phyloP scores from a whole-genome alignment of 1,140 invertebrate species.

The Parasteatoda tepidariorum region DNA sequence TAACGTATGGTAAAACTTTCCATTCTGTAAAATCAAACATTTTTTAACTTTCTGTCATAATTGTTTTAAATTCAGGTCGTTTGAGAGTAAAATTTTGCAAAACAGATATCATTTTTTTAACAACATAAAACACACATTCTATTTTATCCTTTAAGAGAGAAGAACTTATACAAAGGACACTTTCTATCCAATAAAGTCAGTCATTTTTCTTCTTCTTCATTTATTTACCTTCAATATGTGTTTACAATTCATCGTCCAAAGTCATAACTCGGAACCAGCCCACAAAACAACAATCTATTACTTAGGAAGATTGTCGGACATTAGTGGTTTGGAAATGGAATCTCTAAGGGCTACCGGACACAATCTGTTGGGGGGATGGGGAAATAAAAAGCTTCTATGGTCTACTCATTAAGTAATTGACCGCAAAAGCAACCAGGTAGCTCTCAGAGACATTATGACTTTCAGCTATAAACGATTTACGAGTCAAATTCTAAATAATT shows the following conservation, averaged over 20 bases:
- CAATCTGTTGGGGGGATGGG: conserved; percentile 27
- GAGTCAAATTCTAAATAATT: conserved; percentile 31
- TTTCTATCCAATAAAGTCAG: too few species aligned
- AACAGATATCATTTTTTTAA: too few species aligned
- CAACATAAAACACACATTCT: too few species aligned
- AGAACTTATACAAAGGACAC: too few species aligned
- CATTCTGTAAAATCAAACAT: too few species aligned
- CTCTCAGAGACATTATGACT: background rate
- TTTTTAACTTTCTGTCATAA: too few species aligned
- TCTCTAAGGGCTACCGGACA: conserved; percentile 5
- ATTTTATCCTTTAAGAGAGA: too few species aligned
- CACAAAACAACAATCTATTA: background rate
- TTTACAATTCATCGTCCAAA: background rate
- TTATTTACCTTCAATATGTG: background rate
- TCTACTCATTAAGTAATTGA: conserved; percentile 46
- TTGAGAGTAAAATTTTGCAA: too few species aligned
- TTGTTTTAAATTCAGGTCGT: too few species aligned
- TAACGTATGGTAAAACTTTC: too few species aligned
- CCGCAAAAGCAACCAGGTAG: conserved; percentile 1
- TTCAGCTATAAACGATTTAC: conserved; percentile 21
- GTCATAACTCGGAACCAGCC: too few species aligned
- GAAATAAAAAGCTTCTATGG: background rate
- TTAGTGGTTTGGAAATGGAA: background rate
- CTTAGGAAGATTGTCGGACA: background rate
- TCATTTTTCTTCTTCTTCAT: background rate